A percentile compares a stretch with the other conserved stretches of the same genome.
Conservation (phyloP, 2,797 vertebrate species). For the Sandelia bainsii region DNA sequence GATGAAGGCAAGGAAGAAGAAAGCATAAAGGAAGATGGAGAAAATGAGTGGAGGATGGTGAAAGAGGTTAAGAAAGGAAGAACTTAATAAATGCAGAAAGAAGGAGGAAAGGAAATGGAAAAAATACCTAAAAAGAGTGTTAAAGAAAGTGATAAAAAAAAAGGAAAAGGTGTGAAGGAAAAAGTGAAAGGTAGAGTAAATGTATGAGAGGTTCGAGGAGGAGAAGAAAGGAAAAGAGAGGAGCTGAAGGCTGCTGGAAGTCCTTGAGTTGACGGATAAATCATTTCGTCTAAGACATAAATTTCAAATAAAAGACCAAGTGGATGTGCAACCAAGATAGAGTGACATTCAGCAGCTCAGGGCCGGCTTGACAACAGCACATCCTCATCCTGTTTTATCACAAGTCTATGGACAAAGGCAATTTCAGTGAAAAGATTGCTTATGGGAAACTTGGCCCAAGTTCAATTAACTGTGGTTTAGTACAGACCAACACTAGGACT, state of each 20-base stretch:
- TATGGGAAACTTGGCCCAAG: slow-evolving; percentile 58
- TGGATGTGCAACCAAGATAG: neutral
- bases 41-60: too few species aligned
- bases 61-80: too few species aligned
- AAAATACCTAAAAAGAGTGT: neutral
- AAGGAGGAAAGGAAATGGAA: neutral
- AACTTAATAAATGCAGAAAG: too few species aligned
- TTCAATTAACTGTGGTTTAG: slow-evolving; percentile 65
- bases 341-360: slow-evolving; percentile 16
- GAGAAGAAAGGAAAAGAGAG: slow-evolving; percentile 6
- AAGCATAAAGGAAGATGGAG: neutral
- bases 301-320: slow-evolving; percentile 41
- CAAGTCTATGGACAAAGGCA: slow-evolving; percentile 58
- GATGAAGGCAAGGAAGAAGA: neutral
- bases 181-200: neutral
- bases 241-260: neutral
- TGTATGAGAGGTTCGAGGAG: neutral
- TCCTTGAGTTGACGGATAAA: slow-evolving; percentile 31
- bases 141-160: neutral
- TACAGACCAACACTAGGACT: slow-evolving; percentile 49
- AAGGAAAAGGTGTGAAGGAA: neutral
- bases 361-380: slow-evolving; percentile 37
- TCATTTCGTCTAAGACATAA: slow-evolving; percentile 23
- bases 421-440: slow-evolving; percentile 52
- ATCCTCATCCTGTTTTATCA: slow-evolving; percentile 36